Conservation (phyloP, 2,113 vertebrate genomes). For the Apistogramma diplotaenia region DNA sequence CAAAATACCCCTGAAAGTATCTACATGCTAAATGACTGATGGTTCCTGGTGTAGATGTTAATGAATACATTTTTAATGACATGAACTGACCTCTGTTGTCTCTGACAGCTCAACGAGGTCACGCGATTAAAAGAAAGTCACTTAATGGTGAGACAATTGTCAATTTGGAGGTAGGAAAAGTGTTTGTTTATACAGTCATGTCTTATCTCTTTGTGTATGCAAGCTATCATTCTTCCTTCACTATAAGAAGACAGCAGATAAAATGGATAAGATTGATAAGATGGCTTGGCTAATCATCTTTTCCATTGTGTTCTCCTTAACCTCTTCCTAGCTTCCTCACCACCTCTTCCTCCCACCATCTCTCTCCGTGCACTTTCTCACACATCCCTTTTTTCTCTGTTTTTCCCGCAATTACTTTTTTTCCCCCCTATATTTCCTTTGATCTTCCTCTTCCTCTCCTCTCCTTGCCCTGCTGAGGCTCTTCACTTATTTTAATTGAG, state of each 20-base stretch:
- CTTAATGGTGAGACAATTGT: not conserved
- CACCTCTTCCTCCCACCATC: not conserved
- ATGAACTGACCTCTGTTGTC: not conserved
- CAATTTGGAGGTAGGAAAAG: not conserved
- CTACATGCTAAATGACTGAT: too few relatives aligned
- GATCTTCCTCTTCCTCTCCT: conserved; percentile 36
- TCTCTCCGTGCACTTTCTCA: not conserved
- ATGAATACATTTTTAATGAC: not conserved
- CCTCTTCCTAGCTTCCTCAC: not conserved
- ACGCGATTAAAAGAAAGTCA: not conserved
- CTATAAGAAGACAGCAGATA: not conserved
- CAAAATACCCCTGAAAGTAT: not conserved
- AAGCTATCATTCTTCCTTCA: not conserved
- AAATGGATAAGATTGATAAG: not conserved
- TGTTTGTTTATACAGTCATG: not conserved
- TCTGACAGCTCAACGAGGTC: not conserved
- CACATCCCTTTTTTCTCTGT: not conserved
- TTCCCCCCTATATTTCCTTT: conserved; percentile 17
- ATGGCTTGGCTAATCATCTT: not conserved
- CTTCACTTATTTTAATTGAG: conserved; percentile 52
- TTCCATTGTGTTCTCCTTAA: not conserved
- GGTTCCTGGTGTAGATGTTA: not conserved
- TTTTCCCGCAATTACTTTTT: conserved; percentile 22
- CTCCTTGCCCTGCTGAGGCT: conserved; percentile 6
- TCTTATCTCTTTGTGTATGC: not conserved